Percentiles rank a stretch among this genome's conserved stretches.
These are phyloP conservation scores for Microctonus hyperodae DNA, from an alignment of 2,888 invertebrate genomes.

Conservation along the genomic window DNA sequence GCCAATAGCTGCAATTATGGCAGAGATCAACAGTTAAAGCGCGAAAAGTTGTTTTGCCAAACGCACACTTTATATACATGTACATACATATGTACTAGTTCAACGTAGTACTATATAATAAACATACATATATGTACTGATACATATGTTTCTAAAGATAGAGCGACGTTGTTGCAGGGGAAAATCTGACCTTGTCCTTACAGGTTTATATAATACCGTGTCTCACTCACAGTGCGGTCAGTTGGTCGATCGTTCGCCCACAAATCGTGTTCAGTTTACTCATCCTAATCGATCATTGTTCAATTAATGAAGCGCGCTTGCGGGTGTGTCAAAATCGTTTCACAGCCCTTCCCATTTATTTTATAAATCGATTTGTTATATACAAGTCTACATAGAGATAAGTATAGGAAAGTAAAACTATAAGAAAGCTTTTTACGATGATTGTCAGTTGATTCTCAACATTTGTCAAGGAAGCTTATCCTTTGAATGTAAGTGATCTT, in stretches of 20 bases:
- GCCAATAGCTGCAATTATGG: not conserved
- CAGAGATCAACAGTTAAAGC: constrained; percentile 10
- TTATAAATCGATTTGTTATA: constrained; percentile 6
- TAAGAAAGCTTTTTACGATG: not conserved
- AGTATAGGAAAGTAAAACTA: not conserved
- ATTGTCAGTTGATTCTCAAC: not conserved
- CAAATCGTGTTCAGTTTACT: constrained; percentile 35
- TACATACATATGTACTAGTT: too few species aligned
- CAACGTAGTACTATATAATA: constrained; percentile 13
- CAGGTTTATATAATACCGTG: constrained; percentile 54
- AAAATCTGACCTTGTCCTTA: constrained; percentile 57
- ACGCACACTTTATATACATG: constrained; percentile 32
- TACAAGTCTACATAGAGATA: too few species aligned
- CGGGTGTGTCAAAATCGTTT: constrained; percentile 24
- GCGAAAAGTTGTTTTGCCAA: constrained; percentile 42
- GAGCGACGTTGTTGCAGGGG: constrained; percentile 46
- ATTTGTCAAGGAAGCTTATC: too few species aligned
- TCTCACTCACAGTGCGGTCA: constrained; percentile 46
- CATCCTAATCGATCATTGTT: constrained; percentile 26
- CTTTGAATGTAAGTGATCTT: too few species aligned
- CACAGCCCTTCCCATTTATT: constrained; percentile 24
- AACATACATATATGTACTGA: too few species aligned
- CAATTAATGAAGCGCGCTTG: constrained; percentile 24
- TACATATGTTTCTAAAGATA: constrained; percentile 51
- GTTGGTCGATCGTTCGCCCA: constrained; percentile 37